phyloP scores from a whole-genome alignment of 2,113 vertebrate genomes.

The Heteronetta atricapilla region DNA sequence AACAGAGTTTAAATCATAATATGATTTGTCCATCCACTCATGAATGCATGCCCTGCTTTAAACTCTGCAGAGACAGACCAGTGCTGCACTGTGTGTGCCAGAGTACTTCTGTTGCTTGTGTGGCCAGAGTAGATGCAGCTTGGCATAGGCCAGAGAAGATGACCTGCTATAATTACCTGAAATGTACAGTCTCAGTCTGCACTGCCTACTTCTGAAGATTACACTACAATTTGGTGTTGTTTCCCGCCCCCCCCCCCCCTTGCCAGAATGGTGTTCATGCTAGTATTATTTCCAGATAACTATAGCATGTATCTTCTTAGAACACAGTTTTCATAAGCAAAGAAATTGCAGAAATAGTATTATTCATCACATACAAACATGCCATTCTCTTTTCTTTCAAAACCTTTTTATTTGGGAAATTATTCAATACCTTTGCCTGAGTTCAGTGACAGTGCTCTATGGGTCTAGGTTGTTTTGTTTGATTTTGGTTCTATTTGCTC shows the following conservation, averaged over 20 bases:
- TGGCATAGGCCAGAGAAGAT: neutral
- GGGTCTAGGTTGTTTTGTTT: neutral
- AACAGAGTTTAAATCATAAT: neutral
- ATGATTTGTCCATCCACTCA: neutral
- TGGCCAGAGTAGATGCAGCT: neutral
- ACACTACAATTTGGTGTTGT: neutral
- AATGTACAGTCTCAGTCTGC: neutral
- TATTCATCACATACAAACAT: neutral
- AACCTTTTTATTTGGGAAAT: neutral
- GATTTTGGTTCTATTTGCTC: slow-evolving; percentile 4
- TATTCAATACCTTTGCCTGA: neutral
- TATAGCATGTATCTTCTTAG: neutral
- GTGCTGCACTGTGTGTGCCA: neutral
- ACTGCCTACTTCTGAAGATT: neutral
- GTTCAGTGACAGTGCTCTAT: neutral
- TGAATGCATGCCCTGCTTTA: neutral
- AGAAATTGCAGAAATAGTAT: neutral
- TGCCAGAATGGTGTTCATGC: neutral
- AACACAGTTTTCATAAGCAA: neutral
- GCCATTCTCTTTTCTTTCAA: neutral
- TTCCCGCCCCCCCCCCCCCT: neutral
- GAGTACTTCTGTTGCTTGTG: neutral
- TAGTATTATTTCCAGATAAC: neutral
- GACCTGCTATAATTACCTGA: neutral
- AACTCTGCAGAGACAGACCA: fast-evolving